A percentile compares a stretch with the other conserved stretches of the same genome.
phyloP scores from a whole-genome alignment of 2,797 vertebrate genomes.

The Chromis chromis region DNA sequence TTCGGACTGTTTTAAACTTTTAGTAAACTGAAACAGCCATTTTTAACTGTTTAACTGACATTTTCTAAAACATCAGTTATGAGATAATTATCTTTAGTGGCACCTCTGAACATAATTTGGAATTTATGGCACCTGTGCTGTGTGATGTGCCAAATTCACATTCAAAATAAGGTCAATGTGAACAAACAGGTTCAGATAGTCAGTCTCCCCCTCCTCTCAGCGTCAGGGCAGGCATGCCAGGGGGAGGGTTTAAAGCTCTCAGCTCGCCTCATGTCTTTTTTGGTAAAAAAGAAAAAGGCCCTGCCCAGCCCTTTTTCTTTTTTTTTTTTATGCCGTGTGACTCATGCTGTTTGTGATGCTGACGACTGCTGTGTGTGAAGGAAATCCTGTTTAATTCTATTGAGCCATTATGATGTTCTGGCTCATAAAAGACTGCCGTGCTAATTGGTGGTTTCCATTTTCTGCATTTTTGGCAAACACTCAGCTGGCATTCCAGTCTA shows the following conservation, averaged over 20 bases:
- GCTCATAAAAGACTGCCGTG: constrained; percentile 10
- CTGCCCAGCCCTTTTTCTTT: constrained; percentile 24
- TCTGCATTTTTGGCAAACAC: constrained; percentile 39
- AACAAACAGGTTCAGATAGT: background rate
- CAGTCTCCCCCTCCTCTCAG: background rate
- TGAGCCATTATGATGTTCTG: constrained; percentile 36
- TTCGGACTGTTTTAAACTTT: background rate
- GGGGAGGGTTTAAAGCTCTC: constrained; percentile 33
- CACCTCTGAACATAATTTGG: background rate
- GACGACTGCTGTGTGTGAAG: constrained; percentile 43
- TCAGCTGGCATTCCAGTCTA: constrained; percentile 40
- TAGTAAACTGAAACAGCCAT: background rate
- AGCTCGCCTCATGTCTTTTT: constrained; percentile 57
- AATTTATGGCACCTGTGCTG: background rate
- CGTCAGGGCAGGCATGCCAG: constrained; percentile 40
- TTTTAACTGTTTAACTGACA: too few relatives aligned
- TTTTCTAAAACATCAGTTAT: background rate
- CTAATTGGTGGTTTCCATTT: constrained; percentile 58
- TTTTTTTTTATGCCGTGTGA: constrained; percentile 35
- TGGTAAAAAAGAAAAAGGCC: constrained; percentile 44
- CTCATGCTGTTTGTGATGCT: constrained; percentile 41
- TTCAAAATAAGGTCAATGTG: background rate
- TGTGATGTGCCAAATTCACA: background rate
- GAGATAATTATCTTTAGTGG: background rate
- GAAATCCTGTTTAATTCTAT: constrained; percentile 67